Evolutionary conservation across 2,797 vertebrate genomes (phyloP), one percentile per base, ranked within the genome.

Genomic region (Pseudotriccus pelzelni): DNA sequence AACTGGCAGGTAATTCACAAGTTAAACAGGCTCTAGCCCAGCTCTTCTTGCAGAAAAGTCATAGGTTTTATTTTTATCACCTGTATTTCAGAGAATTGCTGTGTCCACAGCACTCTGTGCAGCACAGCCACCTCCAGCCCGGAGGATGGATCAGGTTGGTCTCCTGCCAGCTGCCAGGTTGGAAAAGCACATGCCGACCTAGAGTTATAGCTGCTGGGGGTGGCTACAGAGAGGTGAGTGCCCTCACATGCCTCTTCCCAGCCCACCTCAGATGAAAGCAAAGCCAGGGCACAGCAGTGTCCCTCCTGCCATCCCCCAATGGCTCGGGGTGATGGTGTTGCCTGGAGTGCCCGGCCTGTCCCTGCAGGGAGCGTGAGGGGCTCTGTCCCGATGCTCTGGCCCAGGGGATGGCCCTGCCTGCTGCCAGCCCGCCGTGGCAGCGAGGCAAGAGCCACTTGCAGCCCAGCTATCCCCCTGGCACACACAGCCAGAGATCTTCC

Each of bases 261-360:
- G 47, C 37, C 67, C 4, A 0, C 37, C 68, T 62, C 6, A 62
- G 60, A 18, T 34, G 41, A 60, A 36, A 49, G 46, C 53, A 72
- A 55, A 72, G 55, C 41, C n/a, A n/a, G n/a, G 56, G 34, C 30
- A 56, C 60, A 47, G 27, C 23, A 1, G 1, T 46, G 44, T 10
- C 49, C 43, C 47, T 79, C 22, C 55, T 41, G 25, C 17, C 34
- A 44, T 18, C 58, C 39, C 27, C 43, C 2, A 3, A 6, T 3
- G 32, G 63, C 9, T 34, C 2, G 0, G 19, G 62, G 39, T 6
- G 11, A 23, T n/a, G 46, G 53, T 36, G 59, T 8, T 39, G 23
- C 37, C 27, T 62, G 37, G 28, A 97, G 97, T 98, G 98, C 96
- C 96, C 98, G 98, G 98, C 98, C 99, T 97, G 52, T 96, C 90